phyloP scores from a whole-genome alignment of 30 jellyfish, hydroid and myxozoan species.

The Turritopsis rubra region DNA sequence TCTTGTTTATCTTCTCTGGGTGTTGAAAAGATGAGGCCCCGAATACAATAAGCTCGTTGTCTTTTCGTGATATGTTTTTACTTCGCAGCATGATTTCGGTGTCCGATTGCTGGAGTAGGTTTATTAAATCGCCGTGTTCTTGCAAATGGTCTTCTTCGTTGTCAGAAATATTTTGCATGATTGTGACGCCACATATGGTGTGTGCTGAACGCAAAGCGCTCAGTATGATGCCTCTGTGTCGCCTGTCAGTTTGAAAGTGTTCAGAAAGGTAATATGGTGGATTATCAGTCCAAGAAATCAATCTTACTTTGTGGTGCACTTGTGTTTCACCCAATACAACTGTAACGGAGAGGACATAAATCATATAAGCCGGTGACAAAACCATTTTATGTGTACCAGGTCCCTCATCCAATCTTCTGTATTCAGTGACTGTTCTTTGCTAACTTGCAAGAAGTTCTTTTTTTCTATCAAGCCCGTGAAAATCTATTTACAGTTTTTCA shows the following conservation, averaged over 20 bases:
- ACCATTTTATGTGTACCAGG: too few species aligned
- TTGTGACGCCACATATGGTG: neutral
- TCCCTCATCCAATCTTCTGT: too few species aligned
- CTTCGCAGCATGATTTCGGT: neutral
- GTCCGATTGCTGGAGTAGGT: neutral
- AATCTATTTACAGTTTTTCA: too few species aligned
- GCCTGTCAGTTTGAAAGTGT: neutral
- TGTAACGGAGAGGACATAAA: too few species aligned
- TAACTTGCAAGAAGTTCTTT: too few species aligned
- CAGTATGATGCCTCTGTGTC: neutral
- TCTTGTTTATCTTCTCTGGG: neutral
- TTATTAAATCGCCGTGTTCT: neutral
- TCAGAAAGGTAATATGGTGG: constrained; percentile 1
- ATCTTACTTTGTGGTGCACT: neutral
- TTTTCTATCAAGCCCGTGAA: too few species aligned
- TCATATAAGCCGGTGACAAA: too few species aligned
- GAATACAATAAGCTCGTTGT: neutral
- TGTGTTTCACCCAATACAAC: too few species aligned
- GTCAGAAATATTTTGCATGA: neutral
- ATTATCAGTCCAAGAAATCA: neutral
- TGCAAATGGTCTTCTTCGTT: neutral
- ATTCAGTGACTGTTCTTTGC: too few species aligned
- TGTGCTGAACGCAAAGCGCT: neutral
- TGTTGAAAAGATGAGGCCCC: neutral
- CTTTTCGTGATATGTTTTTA: neutral